Evolutionary conservation across 2,888 invertebrate species (phyloP).

Genomic region (Drosophila tanythrix): DNA sequence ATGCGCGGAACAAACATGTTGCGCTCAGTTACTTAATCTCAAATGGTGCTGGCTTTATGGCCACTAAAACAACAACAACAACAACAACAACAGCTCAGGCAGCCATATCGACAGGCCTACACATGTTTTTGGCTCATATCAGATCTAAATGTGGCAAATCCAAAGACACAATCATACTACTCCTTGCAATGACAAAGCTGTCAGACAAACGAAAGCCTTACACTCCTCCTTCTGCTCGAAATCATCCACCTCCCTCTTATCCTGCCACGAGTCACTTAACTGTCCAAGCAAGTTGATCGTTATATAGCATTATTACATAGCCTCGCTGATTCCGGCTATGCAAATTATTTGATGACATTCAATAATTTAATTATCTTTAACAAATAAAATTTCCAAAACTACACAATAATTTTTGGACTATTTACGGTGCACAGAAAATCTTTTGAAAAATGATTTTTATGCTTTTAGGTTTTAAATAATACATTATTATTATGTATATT

Average conservation of each 20-base stretch:
- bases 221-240: slow-evolving; percentile 3
- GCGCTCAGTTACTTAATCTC: slow-evolving; percentile 73
- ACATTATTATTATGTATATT: not conserved
- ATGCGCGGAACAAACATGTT: slow-evolving; percentile 68
- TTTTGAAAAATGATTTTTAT: not conserved
- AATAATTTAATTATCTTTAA: not conserved
- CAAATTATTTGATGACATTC: not conserved
- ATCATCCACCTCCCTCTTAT: not conserved
- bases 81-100: slow-evolving; percentile 34
- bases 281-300: slow-evolving; percentile 25
- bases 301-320: slow-evolving; percentile 2
- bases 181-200: slow-evolving; percentile 73
- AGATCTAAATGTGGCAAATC: slow-evolving; percentile 59
- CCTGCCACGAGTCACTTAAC: slow-evolving; percentile 55
- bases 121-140: slow-evolving; percentile 74
- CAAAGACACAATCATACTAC: slow-evolving; percentile 16
- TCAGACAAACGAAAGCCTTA: slow-evolving; percentile 20
- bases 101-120: slow-evolving; percentile 71
- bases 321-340: not conserved
- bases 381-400: no score
- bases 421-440: not conserved
- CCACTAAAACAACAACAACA: slow-evolving; percentile 22
- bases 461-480: not conserved
- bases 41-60: slow-evolving; percentile 73
- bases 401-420: not conserved